Base-by-base conservation (phyloP, 2,113 vertebrate genomes). In the Gopherus evgoodei region DNA sequence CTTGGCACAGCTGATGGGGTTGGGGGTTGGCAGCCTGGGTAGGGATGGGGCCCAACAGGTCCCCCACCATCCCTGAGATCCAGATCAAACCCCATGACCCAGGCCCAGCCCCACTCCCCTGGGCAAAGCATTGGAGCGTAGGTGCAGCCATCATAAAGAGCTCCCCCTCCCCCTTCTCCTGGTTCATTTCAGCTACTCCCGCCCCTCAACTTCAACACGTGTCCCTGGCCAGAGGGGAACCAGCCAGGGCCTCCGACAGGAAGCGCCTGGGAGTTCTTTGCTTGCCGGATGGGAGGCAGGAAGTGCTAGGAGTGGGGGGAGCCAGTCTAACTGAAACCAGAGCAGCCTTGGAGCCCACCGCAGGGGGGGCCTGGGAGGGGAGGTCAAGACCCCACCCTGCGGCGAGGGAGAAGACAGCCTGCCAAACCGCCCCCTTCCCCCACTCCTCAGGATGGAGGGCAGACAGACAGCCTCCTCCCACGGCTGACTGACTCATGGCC, bases 251-350 rank as follows among this genome's bases (percentile, higher is more conserved):
- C n/a, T 11, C 0, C 0, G 47, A 22, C 21, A 38, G 52, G 42
- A 81, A 81, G 50, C 5, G 79, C 79, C 49, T 50, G 53, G 81
- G 53, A 44, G 53, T 83, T 57, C n/a, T 29, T 54, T 3, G 57
- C 75, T 78, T 12, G 14, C 75, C 24, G 86, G 52, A 84, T 1
- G 47, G 86, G 6, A 9, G 35, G 24, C 38, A 76, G 80, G 49
- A 59, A n/a, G 10, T 8, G 50, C 4, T 47, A 27, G 7, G 25
- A 29, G 38, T 25, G 27, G 81, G 9, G 44, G 72, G 7, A 54
- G 44, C 83, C 91, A 94, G 88, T 91, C 86, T 84, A 92, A 65
- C 47, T 82, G 94, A 75, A 88, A 90, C 52, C 72, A 90, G 91
- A 97, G 95, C 93, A 17, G 29, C 81, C 38, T 25, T 42, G 53